phyloP scores from a whole-genome alignment of 30 jellyfish, hydroid and myxozoan species.

The Cassiopea xamachana region DNA sequence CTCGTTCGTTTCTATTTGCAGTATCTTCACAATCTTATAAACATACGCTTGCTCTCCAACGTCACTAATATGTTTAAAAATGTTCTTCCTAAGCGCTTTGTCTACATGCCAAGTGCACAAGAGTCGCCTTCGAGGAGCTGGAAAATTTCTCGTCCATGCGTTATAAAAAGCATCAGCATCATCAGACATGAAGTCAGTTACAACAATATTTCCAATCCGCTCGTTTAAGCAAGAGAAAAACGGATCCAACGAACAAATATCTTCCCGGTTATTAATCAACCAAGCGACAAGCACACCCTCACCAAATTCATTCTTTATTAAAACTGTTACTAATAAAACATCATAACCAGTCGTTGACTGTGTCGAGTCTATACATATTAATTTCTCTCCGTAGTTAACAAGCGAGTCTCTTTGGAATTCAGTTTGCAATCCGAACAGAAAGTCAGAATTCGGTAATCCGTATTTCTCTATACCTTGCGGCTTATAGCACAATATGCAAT shows the following conservation, averaged over 20 bases:
- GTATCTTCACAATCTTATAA: conserved; percentile 18
- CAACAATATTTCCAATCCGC: conserved; percentile 33
- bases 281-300: conserved; percentile 76
- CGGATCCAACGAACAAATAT: conserved; percentile 64
- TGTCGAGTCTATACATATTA: conserved; percentile 52
- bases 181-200: conserved; percentile 57
- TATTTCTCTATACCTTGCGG: conserved; percentile 30
- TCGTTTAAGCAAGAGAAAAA: conserved; percentile 27
- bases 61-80: not conserved
- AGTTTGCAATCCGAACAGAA: not conserved
- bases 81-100: conserved; percentile 38
- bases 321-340: conserved; percentile 48
- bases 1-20: conserved; percentile 39
- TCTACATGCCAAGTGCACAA: conserved; percentile 71
- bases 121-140: conserved; percentile 30
- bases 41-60: conserved; percentile 3
- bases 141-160: conserved; percentile 51
- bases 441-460: conserved; percentile 43
- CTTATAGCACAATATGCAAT: not conserved
- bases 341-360: conserved; percentile 33
- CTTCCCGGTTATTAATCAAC: conserved; percentile 59
- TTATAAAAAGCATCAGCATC: conserved; percentile 66
- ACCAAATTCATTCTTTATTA: conserved; percentile 64
- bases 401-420: not conserved
- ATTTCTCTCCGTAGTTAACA: not conserved